phyloP scores from a whole-genome alignment of 2,888 invertebrate species.

The Drosophila subquinaria region DNA sequence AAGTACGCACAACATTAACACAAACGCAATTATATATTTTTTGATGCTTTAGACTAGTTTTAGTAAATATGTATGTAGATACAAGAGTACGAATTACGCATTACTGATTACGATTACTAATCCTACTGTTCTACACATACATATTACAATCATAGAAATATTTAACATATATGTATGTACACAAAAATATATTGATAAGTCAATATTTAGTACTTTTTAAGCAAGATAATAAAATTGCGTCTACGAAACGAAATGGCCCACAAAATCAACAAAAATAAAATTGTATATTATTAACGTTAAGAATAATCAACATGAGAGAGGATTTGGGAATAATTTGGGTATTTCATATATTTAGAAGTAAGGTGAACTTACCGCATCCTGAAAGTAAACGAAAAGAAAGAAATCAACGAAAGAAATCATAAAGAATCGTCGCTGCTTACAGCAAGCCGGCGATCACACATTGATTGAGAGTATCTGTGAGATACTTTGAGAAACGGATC shows the following conservation, averaged over 20 bases:
- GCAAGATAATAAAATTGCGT: constrained; percentile 40
- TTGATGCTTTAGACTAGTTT: not conserved
- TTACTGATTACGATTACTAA: constrained; percentile 26
- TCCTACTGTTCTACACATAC: constrained; percentile 32
- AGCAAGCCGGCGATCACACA: constrained; percentile 2
- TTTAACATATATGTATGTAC: not conserved
- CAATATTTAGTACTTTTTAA: constrained; percentile 8
- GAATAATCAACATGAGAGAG: constrained; percentile 1
- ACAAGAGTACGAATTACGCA: constrained; percentile 30
- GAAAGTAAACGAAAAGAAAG: constrained; percentile 85
- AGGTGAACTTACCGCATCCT: constrained; percentile 86
- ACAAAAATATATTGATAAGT: not conserved
- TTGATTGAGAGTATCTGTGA: constrained; percentile 12
- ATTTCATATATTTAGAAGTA: constrained; percentile 43
- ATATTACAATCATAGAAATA: not conserved
- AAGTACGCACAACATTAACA: constrained; percentile 69
- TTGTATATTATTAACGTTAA: not conserved
- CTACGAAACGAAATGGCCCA: constrained; percentile 41
- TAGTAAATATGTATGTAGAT: constrained; percentile 34
- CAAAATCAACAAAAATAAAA: constrained; percentile 14
- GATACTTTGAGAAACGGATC: constrained; percentile 18
- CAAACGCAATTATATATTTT: constrained; percentile 43
- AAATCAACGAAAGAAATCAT: constrained; percentile 77
- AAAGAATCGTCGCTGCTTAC: constrained; percentile 50
- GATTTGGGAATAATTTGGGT: constrained; percentile 3